Base-by-base conservation (phyloP, 2,888 invertebrate genomes). In the Adela reaumurella region DNA sequence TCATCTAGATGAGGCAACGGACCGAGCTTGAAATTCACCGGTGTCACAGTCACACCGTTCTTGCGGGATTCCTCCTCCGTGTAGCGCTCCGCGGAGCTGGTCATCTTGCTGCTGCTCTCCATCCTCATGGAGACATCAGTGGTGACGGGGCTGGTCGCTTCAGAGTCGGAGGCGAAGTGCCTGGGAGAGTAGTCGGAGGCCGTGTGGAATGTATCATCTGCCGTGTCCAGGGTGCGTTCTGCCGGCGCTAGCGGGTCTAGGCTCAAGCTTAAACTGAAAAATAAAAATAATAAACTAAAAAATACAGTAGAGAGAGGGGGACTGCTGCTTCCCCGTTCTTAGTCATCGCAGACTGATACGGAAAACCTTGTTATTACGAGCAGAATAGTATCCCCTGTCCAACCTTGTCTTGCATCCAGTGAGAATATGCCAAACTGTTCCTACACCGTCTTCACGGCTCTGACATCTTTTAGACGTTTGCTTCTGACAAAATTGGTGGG, bases 171-270 rank as follows among this genome's bases (percentile, higher is more conserved):
- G 2, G 53, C 52, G 42, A 53, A 50, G 2, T 54, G 49, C 19
- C 61, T 61, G 19, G 64, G 67, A 19, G 70, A 71, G 50, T 78
- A 81, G 53, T 82, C 79, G 0, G 84, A 82, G 5, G 90, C 89
- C 17, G 90, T 90, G 69, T 90, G 90, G 70, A 88, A 91, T 1
- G 89, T 87, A 58, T 87, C 88, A 52, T 83, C 85, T 49, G 85
- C 67, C 1, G 60, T 60, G 4, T 20, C n/a, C 54, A 73, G 56
- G 1, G 64, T 64, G 4, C 77, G 67, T 48, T 71, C 73, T 0
- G 80, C 76, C 0, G 79, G 80, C 14, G 79, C 64, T 0, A 80
- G 70, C 17, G 82, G 81, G 57, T 83, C 85, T 51, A 90, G 69
- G 61, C 88, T 87, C 45, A 91, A 70, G 51, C 87, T 88, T 48